Base-by-base conservation (phyloP, 2,113 vertebrate genomes). In the Phalacrocorax aristotelis region DNA sequence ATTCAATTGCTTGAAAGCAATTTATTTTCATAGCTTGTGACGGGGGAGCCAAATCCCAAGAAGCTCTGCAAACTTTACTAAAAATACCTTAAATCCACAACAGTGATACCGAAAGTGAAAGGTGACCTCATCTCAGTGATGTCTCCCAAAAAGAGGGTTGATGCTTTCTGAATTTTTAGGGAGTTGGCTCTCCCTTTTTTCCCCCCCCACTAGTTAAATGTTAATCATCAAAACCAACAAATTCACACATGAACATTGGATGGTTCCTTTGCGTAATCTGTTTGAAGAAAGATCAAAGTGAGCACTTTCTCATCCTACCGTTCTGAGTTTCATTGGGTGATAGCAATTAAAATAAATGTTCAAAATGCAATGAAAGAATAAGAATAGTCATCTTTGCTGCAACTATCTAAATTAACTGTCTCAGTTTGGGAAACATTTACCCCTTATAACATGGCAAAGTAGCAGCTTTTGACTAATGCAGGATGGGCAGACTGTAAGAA, bases 21-120 rank as follows among this genome's bases (percentile, higher is more conserved):
- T 61, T 94, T 93, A 15, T 89, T 95, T 79, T 90, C 75, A 72
- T 80, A 85, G 48, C 70, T 87, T 82, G 42, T 91, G 77, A 52
- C 57, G 69, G 71, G 36, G 49, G 49, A 91, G 15, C 51, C 55
- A 89, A 96, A 96, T 87, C 26, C 42, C 55, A 93, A 57, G 70
- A 87, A 87, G 46, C 30, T 80, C 49, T 52, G 69, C 34, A 77
- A 69, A 72, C 57, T 71, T 60, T 48, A 14, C 78, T 83, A 60
- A 72, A 90, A 94, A 79, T 87, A 84, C 25, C 69, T 89, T 26
- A 60, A 88, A 86, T 48, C 34, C 21, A 14, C 66, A 58, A 51
- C 13, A 46, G 7, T n/a, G n/a, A 68, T 15, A 74, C 51, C 1
- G 4, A 66, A 93, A 72, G 36, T 57, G n/a, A 85, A 90, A 87